Base-by-base conservation (phyloP, 2,888 invertebrate genomes). In the Ochropleura leucogaster region DNA sequence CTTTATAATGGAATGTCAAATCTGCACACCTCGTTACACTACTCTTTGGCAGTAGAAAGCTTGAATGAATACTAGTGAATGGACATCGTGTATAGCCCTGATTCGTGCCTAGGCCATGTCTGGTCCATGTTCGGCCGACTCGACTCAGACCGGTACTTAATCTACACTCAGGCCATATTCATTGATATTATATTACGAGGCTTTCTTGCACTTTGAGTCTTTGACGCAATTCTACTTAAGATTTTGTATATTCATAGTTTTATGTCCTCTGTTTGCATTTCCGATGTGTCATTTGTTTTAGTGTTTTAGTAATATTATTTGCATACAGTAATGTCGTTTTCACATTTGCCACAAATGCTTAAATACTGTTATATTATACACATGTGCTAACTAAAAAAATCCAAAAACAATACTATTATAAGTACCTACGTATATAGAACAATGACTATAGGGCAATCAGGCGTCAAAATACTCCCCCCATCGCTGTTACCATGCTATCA, bases 11-110 rank as follows among this genome's bases (percentile, higher is more conserved):
- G 0, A 51, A 51, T 18, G 63, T 9, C 57, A 18, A n/a, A 20
- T 86, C 83, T 83, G 14, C 51, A 64, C 10, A 20, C 8, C 10
- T 65, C 30, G n/a, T 64, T 51, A 14, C 16, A 44, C 44, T 90
- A 89, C 62, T 93, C 94, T 94, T 76, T 94, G 93, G 18, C 77
- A 82, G 80, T 94, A 95, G 95, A 95, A 95, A 95, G 94, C 94
- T 93, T 95, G 93, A 95, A 95, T 95, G 95, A 92, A 92, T 88
- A 86, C 88, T 90, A 89, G 93, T 95, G 94, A 95, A 95, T 95
- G 94, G 93, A 90, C 91, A 86, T 83, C 85, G 88, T 88, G 81
- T 74, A 83, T 72, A 86, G 80, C 74, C 76, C 86, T 86, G 87
- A 83, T 87, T 88, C 79, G 85, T 87, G 80, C 85, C 88, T 87